Percentiles rank a stretch among this genome's conserved stretches.
Evolutionary conservation across 2,888 invertebrate genomes (phyloP).

Genomic region (Fragum fragum): DNA sequence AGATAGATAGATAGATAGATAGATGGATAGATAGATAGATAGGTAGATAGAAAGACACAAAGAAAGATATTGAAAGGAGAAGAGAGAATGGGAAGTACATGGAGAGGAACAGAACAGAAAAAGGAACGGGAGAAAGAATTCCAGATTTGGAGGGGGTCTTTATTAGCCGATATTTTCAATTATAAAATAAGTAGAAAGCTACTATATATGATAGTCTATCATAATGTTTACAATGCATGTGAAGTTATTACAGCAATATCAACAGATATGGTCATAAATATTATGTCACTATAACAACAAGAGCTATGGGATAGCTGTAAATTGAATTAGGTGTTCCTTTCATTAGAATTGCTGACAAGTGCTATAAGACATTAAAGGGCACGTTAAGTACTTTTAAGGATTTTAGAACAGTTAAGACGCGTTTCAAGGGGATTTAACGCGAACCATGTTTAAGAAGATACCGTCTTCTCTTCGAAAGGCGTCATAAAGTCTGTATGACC

Average conservation of each 20-base stretch:
- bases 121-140: too few relatives aligned
- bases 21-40: too few relatives aligned
- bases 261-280: constrained; percentile 14
- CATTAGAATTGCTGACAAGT: too few relatives aligned
- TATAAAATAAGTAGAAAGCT: background rate
- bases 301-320: background rate
- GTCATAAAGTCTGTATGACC: background rate
- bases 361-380: background rate
- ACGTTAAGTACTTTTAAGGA: background rate
- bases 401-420: background rate
- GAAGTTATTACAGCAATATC: background rate
- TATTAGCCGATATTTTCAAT: too few relatives aligned
- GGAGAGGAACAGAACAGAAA: too few relatives aligned
- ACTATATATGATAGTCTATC: background rate
- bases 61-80: too few relatives aligned
- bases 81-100: too few relatives aligned
- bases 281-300: background rate
- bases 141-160: too few relatives aligned
- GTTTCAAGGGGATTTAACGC: background rate
- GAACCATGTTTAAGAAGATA: background rate
- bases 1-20: too few relatives aligned
- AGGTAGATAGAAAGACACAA: too few relatives aligned
- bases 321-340: background rate
- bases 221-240: constrained; percentile 11
- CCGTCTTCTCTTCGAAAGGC: background rate